Evolutionary conservation across 2,888 invertebrate genomes (phyloP), one percentile per base, ranked within the genome.

Genomic region (Thymelicus acteon): DNA sequence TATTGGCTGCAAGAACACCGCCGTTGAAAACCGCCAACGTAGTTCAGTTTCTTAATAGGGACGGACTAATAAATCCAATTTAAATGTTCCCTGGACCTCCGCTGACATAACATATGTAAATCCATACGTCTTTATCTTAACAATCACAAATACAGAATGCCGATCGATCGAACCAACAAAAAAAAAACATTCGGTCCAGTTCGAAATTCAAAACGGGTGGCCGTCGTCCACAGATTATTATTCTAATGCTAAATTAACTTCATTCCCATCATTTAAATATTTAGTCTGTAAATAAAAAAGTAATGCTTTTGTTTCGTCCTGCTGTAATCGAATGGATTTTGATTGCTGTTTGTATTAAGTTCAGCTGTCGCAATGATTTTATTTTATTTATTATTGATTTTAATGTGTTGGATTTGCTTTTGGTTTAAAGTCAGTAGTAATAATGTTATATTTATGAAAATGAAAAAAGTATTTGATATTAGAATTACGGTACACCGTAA

Each of bases 221-320:
- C 91, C 89, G 89, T 75, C 84, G 89, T 88, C 89, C 88, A 82
- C 84, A 75, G 81, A 83, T 86, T 91, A 89, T 92, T 91, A 92
- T 93, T 91, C 91, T 89, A 92, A 91, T 88, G 89, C 87, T 86
- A 89, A 93, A 93, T 93, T 93, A 93, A 91, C 90, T 91, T 86
- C 74, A 89, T 93, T 93, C 93, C 90, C 93, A 92, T 90, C 89
- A 92, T 93, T 93, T 93, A 90, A 93, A 93, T 93, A 93, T 85
- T 82, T 80, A 80, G 77, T 75, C 73, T 72, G 76, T 71, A 76
- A 76, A 78, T 80, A 80, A 80, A 79, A 79, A 77, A 73, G 76
- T 66, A 72, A 74, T 75, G 72, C 68, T 73, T 73, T 15, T 62
- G 49, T 62, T 37, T 77, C 80, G 77, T 82, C 77, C 75, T 80